These are phyloP conservation scores for Halyomorpha halys DNA, from an alignment of 1,140 invertebrate species.

Conservation along the genomic window DNA sequence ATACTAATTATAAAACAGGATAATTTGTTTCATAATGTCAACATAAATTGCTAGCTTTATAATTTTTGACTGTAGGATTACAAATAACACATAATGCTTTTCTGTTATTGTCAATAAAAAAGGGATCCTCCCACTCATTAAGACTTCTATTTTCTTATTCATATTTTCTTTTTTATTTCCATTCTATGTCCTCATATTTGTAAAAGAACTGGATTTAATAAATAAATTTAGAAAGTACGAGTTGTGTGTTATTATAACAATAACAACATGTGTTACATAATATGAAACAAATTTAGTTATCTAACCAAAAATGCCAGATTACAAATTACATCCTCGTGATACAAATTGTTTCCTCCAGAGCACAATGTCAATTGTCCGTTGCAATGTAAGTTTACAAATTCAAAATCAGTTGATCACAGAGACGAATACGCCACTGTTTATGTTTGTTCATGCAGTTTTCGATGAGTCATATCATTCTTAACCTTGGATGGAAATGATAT, in stretches of 20 bases:
- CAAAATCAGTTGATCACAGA: no score
- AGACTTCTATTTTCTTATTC: conserved; percentile 27
- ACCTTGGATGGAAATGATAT: no score
- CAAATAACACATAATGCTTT: conserved; percentile 27
- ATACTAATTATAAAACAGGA: conserved; percentile 28
- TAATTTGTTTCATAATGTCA: conserved; percentile 30
- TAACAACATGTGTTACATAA: conserved; percentile 6
- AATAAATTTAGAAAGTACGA: conserved; percentile 1
- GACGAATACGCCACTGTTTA: no score
- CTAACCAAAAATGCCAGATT: background rate
- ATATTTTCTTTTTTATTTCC: conserved; percentile 26
- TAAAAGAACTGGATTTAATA: background rate
- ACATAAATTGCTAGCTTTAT: conserved; percentile 30
- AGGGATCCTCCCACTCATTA: conserved; percentile 25
- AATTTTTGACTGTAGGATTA: conserved; percentile 29
- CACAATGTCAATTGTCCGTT: background rate
- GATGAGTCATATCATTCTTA: no score
- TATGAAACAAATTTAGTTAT: background rate
- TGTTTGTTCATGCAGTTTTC: no score
- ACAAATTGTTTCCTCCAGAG: background rate
- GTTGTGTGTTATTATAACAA: conserved; percentile 13
- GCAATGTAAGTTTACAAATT: background rate
- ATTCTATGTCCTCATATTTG: conserved; percentile 4
- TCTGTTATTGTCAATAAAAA: conserved; percentile 28
- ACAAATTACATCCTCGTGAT: background rate